phyloP scores from a whole-genome alignment of 2,888 invertebrate genomes.

The Argyresthia goedartella region DNA sequence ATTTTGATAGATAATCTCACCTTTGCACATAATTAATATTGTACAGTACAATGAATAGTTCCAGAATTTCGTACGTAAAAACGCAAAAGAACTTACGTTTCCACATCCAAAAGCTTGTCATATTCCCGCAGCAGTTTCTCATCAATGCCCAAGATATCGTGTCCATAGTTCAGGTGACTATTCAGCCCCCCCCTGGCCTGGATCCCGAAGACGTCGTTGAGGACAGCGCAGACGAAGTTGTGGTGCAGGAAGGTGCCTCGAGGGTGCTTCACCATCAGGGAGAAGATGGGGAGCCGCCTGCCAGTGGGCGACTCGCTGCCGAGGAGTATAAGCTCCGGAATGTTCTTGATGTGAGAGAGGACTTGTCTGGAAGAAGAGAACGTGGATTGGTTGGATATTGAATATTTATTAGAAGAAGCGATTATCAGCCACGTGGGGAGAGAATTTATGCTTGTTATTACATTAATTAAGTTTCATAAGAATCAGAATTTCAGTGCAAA shows the following conservation, averaged over 20 bases:
- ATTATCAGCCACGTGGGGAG: too few species aligned
- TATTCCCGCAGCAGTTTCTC: constrained; percentile 80
- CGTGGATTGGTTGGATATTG: background rate
- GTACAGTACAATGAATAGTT: too few species aligned
- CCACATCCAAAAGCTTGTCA: constrained; percentile 71
- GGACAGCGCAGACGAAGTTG: constrained; percentile 86
- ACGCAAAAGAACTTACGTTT: constrained; percentile 40
- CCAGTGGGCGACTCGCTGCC: constrained; percentile 77
- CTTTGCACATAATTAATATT: too few species aligned
- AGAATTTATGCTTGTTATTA: too few species aligned
- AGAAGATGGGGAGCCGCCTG: constrained; percentile 84
- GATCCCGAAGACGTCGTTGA: constrained; percentile 93
- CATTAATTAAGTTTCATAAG: too few species aligned
- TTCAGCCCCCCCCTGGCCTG: constrained; percentile 85
- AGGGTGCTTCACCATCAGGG: constrained; percentile 86
- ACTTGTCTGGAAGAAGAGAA: constrained; percentile 75
- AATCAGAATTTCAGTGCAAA: too few species aligned
- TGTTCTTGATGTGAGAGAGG: constrained; percentile 81
- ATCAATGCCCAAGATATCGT: constrained; percentile 87
- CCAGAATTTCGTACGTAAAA: background rate
- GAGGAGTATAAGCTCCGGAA: constrained; percentile 83
- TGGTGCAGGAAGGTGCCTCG: constrained; percentile 88
- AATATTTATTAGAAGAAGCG: too few species aligned
- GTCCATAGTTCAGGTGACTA: constrained; percentile 88
- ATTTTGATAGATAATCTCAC: too few species aligned